These are phyloP conservation scores for Osmerus mordax DNA, from an alignment of 2,113 vertebrate genomes.

Conservation along the genomic window DNA sequence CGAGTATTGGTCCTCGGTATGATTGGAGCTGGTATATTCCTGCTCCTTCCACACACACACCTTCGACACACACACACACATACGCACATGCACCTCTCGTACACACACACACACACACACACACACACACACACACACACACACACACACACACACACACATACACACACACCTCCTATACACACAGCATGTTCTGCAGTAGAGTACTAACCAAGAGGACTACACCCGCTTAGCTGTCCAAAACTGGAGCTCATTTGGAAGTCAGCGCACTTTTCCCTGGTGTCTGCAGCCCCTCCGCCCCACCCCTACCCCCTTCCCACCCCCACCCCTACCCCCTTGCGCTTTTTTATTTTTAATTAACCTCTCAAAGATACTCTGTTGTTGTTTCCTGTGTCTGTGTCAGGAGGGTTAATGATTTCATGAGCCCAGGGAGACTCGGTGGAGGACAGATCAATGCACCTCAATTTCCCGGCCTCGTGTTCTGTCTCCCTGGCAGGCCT, in stretches of 20 bases:
- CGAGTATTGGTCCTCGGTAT: too few relatives aligned
- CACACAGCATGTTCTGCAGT: background rate
- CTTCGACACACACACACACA: background rate
- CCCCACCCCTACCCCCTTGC: conserved; percentile 41
- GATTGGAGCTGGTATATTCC: too few relatives aligned
- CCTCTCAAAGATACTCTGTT: conserved; percentile 76
- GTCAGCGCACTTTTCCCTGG: conserved; percentile 64
- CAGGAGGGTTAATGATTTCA: conserved; percentile 78
- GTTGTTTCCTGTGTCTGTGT: conserved; percentile 72
- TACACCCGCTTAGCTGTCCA: conserved; percentile 22
- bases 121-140: background rate
- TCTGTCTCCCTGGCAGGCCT: conserved; percentile 63
- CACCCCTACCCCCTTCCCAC: conserved; percentile 38
- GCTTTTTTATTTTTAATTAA: conserved; percentile 81
- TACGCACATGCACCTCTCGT: background rate
- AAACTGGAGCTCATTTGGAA: conserved; percentile 68
- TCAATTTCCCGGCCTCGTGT: conserved; percentile 68
- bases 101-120: too few relatives aligned
- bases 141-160: background rate
- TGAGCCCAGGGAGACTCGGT: conserved; percentile 61
- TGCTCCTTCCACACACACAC: too few relatives aligned
- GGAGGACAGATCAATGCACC: conserved; percentile 76
- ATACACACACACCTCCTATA: background rate
- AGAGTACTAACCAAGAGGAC: conserved; percentile 27
- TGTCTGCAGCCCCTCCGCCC: conserved; percentile 49